Evolutionary conservation across 2,113 vertebrate genomes (phyloP), one percentile per base, ranked within the genome.

Genomic region (Ancistrus triradiatus): DNA sequence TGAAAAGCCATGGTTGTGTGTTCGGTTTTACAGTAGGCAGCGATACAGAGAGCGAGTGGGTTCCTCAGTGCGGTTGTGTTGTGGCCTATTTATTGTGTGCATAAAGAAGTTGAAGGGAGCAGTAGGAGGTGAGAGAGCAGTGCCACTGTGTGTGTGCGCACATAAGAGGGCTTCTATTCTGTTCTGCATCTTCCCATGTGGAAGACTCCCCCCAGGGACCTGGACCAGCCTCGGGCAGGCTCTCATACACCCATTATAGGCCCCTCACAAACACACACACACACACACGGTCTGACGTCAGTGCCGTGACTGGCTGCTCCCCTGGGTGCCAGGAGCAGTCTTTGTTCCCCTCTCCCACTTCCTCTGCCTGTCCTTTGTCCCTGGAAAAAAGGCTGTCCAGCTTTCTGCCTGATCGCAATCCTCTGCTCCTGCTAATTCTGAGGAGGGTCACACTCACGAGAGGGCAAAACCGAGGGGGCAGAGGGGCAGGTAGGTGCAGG

Each of bases 151-250:
- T 21, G 55, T 40, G 44, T 37, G 37, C 43, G 37, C 27, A 63
- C 47, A 63, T 64, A 33, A 59, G 52, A 60, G 56, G 56, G 70
- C 72, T 68, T 69, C 19, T 59, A 61, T 74, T 74, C 70, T 51
- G 46, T 66, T 77, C 76, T 76, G 70, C 70, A 80, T 81, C 75
- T 83, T 79, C 78, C 76, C 68, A 77, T 78, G 80, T 81, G 76
- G 69, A 83, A 77, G 75, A 70, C 72, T 79, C 79, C 77, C 91
- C 83, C 80, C 78, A 65, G 91, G 90, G 91, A 85, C 83, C 84
- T 86, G 82, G 92, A 90, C 89, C 91, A 92, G 93, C 91, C 91
- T 83, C 88, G 91, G 93, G 92, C 91, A 93, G 88, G 90, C 91
- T 93, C 92, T 90, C 91, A 91, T 89, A 92, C 93, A 90, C 92